phyloP scores from a whole-genome alignment of 2,797 vertebrate species.

The Borostomias antarcticus region DNA sequence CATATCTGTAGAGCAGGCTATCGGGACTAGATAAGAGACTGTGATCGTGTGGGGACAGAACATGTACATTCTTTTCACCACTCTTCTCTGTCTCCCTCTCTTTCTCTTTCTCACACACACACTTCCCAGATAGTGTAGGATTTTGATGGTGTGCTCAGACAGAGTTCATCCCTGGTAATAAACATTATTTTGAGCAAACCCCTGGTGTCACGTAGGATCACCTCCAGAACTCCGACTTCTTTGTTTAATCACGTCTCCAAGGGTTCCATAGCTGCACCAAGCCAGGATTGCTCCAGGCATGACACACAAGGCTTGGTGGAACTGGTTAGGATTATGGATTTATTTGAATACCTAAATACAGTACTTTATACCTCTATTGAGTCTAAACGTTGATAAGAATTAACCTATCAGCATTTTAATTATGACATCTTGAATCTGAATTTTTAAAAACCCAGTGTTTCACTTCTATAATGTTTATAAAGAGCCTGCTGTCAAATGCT shows the following conservation, averaged over 20 bases:
- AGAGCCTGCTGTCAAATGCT: too few species aligned
- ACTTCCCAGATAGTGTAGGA: neutral
- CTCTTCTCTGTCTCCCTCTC: too few species aligned
- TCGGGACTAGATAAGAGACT: too few species aligned
- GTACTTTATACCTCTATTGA: too few species aligned
- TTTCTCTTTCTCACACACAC: neutral
- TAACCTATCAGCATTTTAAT: too few species aligned
- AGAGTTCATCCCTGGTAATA: constrained; percentile 18
- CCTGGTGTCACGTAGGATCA: constrained; percentile 43
- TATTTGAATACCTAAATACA: too few species aligned
- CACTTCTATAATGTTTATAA: too few species aligned
- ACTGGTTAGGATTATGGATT: neutral
- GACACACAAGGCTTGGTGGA: constrained; percentile 8
- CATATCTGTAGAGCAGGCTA: too few species aligned
- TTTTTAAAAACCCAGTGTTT: too few species aligned
- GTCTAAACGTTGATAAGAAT: too few species aligned
- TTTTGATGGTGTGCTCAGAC: constrained; percentile 13
- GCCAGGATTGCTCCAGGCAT: constrained; percentile 52
- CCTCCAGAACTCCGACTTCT: constrained; percentile 44
- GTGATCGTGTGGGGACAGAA: too few species aligned
- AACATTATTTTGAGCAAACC: constrained; percentile 29
- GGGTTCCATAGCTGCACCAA: constrained; percentile 46
- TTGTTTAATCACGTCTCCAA: constrained; percentile 63
- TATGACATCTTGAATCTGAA: too few species aligned
- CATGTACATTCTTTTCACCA: neutral